A percentile compares a stretch with the other conserved stretches of the same genome.
Evolutionary conservation across 2,113 vertebrate species (phyloP).

Genomic region (Ammospiza caudacuta): DNA sequence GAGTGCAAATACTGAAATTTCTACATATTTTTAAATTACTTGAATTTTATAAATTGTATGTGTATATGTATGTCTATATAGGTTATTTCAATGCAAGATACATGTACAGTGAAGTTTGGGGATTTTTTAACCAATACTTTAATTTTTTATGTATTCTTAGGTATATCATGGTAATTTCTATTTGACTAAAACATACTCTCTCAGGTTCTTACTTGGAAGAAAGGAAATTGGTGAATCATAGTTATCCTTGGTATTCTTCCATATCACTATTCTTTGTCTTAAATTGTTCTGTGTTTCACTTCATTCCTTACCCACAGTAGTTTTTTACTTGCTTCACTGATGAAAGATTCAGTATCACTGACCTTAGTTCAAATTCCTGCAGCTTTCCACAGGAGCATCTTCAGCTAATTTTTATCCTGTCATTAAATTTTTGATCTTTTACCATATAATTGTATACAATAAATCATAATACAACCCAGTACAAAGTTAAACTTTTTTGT

Average conservation of each 20-base stretch:
- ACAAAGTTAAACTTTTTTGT: neutral
- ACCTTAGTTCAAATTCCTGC: neutral
- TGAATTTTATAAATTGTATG: neutral
- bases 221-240: neutral
- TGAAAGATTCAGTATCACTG: neutral
- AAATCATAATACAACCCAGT: neutral
- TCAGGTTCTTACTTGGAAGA: neutral
- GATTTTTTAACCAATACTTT: neutral
- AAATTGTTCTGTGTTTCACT: neutral
- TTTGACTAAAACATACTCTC: neutral
- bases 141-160: neutral
- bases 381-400: neutral
- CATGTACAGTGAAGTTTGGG: neutral
- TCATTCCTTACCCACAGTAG: neutral
- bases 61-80: neutral
- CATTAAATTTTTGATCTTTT: neutral
- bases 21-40: neutral
- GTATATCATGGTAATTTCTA: neutral
- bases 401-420: neutral
- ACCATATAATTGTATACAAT: neutral
- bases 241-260: neutral
- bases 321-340: neutral
- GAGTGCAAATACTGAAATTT: neutral
- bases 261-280: neutral
- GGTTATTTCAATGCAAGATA: neutral